phyloP scores from a whole-genome alignment of 2,113 vertebrate genomes.

The Hippocampus comes region DNA sequence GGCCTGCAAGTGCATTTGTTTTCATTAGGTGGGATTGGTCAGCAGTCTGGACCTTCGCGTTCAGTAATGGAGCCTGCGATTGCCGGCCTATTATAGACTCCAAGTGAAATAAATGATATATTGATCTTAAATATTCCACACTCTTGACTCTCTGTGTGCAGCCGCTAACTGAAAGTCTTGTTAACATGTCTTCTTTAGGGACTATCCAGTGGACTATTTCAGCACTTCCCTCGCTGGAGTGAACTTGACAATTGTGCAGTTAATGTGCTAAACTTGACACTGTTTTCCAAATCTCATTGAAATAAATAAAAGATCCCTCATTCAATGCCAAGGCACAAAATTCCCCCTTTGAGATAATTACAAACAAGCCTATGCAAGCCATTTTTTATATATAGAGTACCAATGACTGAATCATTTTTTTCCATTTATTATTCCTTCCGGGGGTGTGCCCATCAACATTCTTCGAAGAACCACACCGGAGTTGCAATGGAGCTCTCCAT shows the following conservation, averaged over 20 bases:
- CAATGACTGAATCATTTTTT: too few relatives aligned
- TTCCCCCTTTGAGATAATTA: conserved; percentile 17
- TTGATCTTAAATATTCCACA: conserved; percentile 66
- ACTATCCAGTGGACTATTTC: conserved; percentile 25
- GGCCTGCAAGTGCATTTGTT: conserved; percentile 65
- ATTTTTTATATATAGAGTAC: background rate
- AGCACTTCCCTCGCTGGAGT: conserved; percentile 7
- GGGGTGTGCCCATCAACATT: conserved; percentile 17
- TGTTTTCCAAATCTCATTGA: background rate
- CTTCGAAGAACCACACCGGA: conserved; percentile 47
- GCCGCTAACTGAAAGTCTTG: conserved; percentile 33
- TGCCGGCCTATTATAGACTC: conserved; percentile 61
- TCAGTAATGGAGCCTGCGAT: conserved; percentile 64
- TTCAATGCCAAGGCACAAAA: background rate
- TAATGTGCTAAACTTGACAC: background rate
- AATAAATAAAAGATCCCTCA: background rate
- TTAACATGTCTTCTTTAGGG: conserved; percentile 34
- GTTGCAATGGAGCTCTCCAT: conserved; percentile 35
- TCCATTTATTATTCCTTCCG: too few relatives aligned
- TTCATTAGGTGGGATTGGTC: conserved; percentile 71
- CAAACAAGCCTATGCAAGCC: background rate
- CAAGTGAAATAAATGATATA: conserved; percentile 69
- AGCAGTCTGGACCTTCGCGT: conserved; percentile 61
- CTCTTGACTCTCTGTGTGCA: conserved; percentile 40
- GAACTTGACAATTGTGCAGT: background rate